phyloP scores from a whole-genome alignment of 2,797 vertebrate genomes.

The Picus viridis region DNA sequence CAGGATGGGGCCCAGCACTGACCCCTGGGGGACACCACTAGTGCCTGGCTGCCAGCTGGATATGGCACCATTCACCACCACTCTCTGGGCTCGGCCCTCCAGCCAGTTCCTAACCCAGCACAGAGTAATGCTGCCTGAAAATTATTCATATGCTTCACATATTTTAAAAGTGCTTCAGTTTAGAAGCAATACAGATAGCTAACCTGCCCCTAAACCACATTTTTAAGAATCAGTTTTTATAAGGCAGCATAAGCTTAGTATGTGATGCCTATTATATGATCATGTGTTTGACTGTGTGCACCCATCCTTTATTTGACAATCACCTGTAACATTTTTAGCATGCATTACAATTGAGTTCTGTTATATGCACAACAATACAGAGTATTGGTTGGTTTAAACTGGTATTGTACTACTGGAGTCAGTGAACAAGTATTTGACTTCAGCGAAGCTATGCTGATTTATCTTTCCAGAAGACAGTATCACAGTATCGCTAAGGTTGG shows the following conservation, averaged over 20 bases:
- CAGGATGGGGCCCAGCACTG: too few relatives aligned
- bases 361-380: neutral
- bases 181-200: neutral
- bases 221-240: neutral
- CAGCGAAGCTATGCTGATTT: neutral
- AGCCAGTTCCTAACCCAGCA: too few relatives aligned
- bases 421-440: neutral
- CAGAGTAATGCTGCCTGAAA: neutral
- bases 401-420: neutral
- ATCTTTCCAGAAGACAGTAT: neutral
- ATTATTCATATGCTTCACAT: neutral
- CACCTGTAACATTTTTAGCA: neutral
- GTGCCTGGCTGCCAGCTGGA: too few relatives aligned
- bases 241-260: neutral
- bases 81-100: too few relatives aligned
- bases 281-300: neutral
- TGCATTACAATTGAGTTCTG: neutral
- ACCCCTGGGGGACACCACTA: too few relatives aligned
- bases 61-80: too few relatives aligned
- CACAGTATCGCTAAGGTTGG: too few relatives aligned
- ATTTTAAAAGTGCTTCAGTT: neutral
- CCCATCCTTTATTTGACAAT: neutral
- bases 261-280: neutral
- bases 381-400: neutral
- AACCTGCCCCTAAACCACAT: neutral